Conservation (phyloP, 2,888 invertebrate genomes). For the Artemia sinica region DNA sequence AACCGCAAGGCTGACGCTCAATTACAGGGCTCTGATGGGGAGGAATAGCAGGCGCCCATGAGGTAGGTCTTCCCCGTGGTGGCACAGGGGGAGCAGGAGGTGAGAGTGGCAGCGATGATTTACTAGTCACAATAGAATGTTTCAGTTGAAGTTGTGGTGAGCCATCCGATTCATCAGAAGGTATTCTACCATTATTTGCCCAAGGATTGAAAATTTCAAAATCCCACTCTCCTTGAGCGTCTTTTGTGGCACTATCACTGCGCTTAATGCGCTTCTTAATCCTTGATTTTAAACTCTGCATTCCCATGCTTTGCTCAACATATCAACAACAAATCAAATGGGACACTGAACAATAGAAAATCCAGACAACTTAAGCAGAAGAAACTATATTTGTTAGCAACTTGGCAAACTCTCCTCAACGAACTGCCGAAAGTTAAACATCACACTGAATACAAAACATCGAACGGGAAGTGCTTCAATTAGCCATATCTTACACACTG, state of each 20-base stretch:
- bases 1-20: constrained; percentile 18
- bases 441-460: constrained; percentile 9
- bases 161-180: constrained; percentile 3
- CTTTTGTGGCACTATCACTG: constrained; percentile 25
- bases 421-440: too few species aligned
- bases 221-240: constrained; percentile 31
- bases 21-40: constrained; percentile 15
- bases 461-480: neutral
- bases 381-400: too few species aligned
- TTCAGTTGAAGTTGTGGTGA: constrained; percentile 4
- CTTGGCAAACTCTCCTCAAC: too few species aligned
- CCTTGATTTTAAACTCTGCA: constrained; percentile 33
- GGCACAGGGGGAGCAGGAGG: constrained; percentile 21
- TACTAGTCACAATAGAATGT: constrained; percentile 12
- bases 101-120: constrained; percentile 10
- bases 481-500: constrained; percentile 3
- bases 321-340: neutral
- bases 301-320: constrained; percentile 26
- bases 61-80: constrained; percentile 16
- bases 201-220: constrained; percentile 32
- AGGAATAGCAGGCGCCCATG: constrained; percentile 16
- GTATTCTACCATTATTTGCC: constrained; percentile 11
- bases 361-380: too few species aligned
- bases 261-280: constrained; percentile 27
- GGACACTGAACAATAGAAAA: too few species aligned